These are phyloP conservation scores for Prionchulus punctatus DNA, from an alignment of 2,888 invertebrate genomes.

Conservation along the genomic window DNA sequence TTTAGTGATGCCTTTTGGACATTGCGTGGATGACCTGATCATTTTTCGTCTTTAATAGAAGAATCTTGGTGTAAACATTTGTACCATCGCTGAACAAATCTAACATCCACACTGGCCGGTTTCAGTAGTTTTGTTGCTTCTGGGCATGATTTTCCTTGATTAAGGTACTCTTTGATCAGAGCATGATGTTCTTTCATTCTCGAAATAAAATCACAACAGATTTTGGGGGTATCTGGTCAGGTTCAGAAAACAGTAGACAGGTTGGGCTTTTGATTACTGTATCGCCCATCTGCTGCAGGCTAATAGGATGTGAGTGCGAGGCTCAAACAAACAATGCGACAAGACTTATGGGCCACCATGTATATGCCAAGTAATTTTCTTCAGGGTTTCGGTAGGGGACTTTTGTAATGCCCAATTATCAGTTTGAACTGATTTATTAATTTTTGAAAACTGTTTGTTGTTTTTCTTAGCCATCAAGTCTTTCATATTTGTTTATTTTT, in stretches of 20 bases:
- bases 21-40: background rate
- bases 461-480: too few relatives aligned
- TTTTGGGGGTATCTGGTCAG: background rate
- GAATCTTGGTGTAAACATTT: background rate
- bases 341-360: background rate
- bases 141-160: background rate
- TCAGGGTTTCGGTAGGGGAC: too few relatives aligned
- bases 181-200: background rate
- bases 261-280: background rate
- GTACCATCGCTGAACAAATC: background rate
- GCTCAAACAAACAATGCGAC: background rate
- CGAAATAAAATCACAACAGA: background rate
- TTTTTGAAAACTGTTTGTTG: too few relatives aligned
- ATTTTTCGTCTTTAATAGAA: background rate
- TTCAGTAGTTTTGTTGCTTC: background rate
- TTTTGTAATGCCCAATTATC: too few relatives aligned
- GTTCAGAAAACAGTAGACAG: background rate
- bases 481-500: too few relatives aligned
- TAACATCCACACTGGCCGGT: background rate
- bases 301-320: background rate
- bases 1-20: too few relatives aligned
- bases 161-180: background rate
- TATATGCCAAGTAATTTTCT: too few relatives aligned
- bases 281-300: background rate
- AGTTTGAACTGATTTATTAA: too few relatives aligned